Evolutionary conservation across 2,113 vertebrate genomes (phyloP), one percentile per base, ranked within the genome.

Genomic region (Corythornis madagascariensis): DNA sequence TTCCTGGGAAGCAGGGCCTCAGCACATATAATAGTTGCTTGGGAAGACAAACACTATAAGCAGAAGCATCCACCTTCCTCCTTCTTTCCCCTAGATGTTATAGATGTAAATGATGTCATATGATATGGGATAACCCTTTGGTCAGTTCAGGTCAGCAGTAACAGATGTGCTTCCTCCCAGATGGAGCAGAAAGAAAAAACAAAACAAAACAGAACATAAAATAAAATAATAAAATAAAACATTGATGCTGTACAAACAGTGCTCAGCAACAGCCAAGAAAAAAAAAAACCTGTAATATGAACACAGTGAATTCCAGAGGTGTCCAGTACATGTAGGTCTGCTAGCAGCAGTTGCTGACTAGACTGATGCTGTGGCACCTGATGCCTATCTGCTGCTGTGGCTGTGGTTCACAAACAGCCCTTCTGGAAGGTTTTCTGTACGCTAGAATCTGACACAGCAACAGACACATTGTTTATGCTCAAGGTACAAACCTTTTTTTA

Each of bases 311-410:
- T 61, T 28, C 6, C 20, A 25, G 33, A 10, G 6, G 5, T 42
- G 5, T 21, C 19, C 4, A 8, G 11, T 20, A 45, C 7, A 42
- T 11, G 13, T 31, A 13, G 20, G 12, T 5, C 15, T 1, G 1
- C 24, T 28, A 47, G 19, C 4, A 78, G 28, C 22, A 47, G 11
- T 7, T 33, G 9, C 11, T 29, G 17, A 59, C 7, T 73, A 31
- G 9, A 4, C 1, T n/a, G 13, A 28, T 66, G 12, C 50, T 59
- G 7, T 33, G n/a, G 14, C 6, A 18, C 11, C 4, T 67, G 60
- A 26, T 2, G 1, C 8, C 18, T 19, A 10, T 12, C 31, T 59
- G 9, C 25, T 43, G 29, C 16, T 3, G 1, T 1, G 2, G 48
- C 11, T 5, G 1, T 0, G 2, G 48, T 11, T 43, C 22, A 53